Percentiles rank a stretch among this genome's conserved stretches.
These are phyloP conservation scores for Cephus cinctus DNA, from an alignment of 1,140 invertebrate species.

Conservation along the genomic window DNA sequence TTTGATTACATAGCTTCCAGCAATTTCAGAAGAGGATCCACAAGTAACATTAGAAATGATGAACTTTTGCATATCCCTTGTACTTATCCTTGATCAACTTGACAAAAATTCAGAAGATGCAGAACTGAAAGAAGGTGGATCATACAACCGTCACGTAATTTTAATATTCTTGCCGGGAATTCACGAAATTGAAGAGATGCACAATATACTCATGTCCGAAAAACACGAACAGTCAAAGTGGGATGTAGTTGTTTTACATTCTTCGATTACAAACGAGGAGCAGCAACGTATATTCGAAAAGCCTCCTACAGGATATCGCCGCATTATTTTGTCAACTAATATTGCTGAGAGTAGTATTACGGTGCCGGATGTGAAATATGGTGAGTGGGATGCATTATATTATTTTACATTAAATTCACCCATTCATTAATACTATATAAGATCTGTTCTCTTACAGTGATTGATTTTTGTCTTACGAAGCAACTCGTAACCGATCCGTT, in stretches of 20 bases:
- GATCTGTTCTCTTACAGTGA: constrained; percentile 64
- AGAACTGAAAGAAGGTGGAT: constrained; percentile 33
- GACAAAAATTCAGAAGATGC: constrained; percentile 49
- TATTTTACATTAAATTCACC: neutral
- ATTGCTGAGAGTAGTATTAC: constrained; percentile 98
- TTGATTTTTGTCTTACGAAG: constrained; percentile 95
- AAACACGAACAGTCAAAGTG: constrained; percentile 49
- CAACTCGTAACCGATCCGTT: constrained; percentile 68
- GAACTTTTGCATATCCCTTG: constrained; percentile 63
- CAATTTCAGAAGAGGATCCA: constrained; percentile 55
- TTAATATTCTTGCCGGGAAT: constrained; percentile 88
- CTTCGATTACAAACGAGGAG: constrained; percentile 71
- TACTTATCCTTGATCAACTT: constrained; percentile 71
- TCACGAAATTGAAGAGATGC: constrained; percentile 74
- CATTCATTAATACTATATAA: constrained; percentile 8
- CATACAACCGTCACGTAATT: constrained; percentile 62
- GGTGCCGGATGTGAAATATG: constrained; percentile 90
- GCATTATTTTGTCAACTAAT: constrained; percentile 93
- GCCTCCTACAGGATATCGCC: constrained; percentile 63
- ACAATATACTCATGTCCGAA: constrained; percentile 32
- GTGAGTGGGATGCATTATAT: constrained; percentile 44
- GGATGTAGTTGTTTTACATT: constrained; percentile 70
- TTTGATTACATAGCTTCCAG: constrained; percentile 49
- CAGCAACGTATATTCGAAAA: constrained; percentile 71
- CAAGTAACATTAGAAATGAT: constrained; percentile 56